Evolutionary conservation across 1,140 invertebrate genomes (phyloP), one percentile per base, ranked within the genome.

Genomic region (Drosophila navojoa): DNA sequence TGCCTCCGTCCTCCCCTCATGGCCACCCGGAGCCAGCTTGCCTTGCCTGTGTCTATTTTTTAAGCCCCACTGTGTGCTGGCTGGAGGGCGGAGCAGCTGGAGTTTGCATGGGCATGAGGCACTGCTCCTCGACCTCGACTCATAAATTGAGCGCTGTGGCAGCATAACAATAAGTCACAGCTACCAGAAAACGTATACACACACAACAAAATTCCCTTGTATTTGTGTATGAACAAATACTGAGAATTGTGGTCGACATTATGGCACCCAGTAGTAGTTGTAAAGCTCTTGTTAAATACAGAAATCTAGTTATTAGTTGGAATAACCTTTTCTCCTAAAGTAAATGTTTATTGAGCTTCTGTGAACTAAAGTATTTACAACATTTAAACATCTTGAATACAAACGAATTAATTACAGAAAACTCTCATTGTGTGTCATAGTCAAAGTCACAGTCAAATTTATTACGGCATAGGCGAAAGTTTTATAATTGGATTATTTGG

Each of bases 141-240:
- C 86, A 90, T 90, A 90, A 90, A 90, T 90, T 90, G 79, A 69
- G 81, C 67, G 77, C 81, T 90, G 79, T 90, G 81, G 73, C 81
- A 76, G 81, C 87, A 90, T 90, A 90, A 90, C 87, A 90, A 90
- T 90, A 90, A 90, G 81, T 86, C 76, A 82, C 52, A 77, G 67
- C 73, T 67, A 90, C 58, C 67, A 40, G 16, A 61, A 57, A 53
- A 58, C 4, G 29, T 1, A 57, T 29, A 62, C 42, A 54, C 22
- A 50, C 53, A 27, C 13, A 60, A 54, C 38, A 55, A 44, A 49
- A 58, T 44, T 58, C 44, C 16, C 52, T 29, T 15, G 16, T 15
- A 16, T 50, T 15, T 25, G 38, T 16, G 40, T 32, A 50, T 15
- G 49, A 6, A 61, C 38, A 35, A 45, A 49, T 42, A 64, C 16